Percentiles rank a stretch among this genome's conserved stretches.
Conservation (phyloP, 2,113 vertebrate species). For the Theropithecus gelada region DNA sequence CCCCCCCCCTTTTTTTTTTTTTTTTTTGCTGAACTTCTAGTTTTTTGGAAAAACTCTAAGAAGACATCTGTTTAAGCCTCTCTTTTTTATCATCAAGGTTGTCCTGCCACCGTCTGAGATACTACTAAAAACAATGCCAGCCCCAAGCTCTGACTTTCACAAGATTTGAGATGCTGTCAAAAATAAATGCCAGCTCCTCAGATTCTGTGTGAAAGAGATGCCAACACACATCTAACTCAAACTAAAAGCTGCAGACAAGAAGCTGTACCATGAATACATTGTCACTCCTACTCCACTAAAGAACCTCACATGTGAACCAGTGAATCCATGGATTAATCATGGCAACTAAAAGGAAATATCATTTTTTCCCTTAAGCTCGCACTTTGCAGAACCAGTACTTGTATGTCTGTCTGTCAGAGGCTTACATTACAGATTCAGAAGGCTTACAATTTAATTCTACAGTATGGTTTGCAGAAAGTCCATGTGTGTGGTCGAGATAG, state of each 20-base stretch:
- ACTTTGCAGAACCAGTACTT: constrained; percentile 21
- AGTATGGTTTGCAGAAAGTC: not conserved
- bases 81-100: constrained; percentile 69
- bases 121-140: constrained; percentile 65
- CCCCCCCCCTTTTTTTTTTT: not conserved
- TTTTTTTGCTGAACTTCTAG: constrained; percentile 42
- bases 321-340: not conserved
- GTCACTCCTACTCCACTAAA: constrained; percentile 32
- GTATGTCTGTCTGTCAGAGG: not conserved
- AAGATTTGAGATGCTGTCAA: constrained; percentile 76
- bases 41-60: constrained; percentile 38
- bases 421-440: not conserved
- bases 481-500: not conserved
- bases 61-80: constrained; percentile 72
- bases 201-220: constrained; percentile 71
- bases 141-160: constrained; percentile 53
- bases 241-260: constrained; percentile 71
- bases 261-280: constrained; percentile 51
- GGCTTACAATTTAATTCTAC: constrained; percentile 26
- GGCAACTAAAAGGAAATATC: constrained; percentile 54
- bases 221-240: constrained; percentile 68
- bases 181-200: constrained; percentile 75
- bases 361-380: constrained; percentile 38
- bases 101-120: constrained; percentile 49
- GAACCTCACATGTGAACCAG: constrained; percentile 38